Conservation (phyloP, 1,140 invertebrate species). For the Drosophila repleta region DNA sequence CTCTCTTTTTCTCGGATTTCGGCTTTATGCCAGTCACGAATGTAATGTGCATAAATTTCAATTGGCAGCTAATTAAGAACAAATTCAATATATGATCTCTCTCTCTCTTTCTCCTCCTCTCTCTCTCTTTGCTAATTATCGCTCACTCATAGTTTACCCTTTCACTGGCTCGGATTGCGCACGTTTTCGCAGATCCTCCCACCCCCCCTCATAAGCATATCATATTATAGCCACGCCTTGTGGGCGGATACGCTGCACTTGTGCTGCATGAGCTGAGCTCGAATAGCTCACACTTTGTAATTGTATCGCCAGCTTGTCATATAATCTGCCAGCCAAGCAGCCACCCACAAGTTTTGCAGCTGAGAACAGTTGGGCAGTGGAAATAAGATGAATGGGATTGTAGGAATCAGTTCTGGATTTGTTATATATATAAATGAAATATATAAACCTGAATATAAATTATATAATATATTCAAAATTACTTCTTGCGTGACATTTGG, state of each 20-base stretch:
- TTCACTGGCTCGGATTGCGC: no score
- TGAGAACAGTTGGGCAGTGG: no score
- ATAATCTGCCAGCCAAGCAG: slow-evolving; percentile 33
- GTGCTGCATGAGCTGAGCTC: slow-evolving; percentile 22
- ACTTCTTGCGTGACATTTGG: no score
- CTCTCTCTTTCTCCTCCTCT: no score
- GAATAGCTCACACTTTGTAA: slow-evolving; percentile 43
- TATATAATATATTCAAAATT: no score
- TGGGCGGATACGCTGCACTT: background rate
- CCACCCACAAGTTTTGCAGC: slow-evolving; percentile 28
- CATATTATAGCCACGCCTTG: background rate
- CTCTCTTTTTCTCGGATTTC: slow-evolving; percentile 24
- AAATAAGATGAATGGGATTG: no score
- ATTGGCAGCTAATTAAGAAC: slow-evolving; percentile 69
- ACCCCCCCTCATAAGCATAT: background rate
- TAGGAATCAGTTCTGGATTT: no score
- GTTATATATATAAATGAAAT: no score
- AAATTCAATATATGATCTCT: slow-evolving; percentile 11
- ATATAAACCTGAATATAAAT: no score
- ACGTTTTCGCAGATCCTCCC: no score
- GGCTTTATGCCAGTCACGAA: slow-evolving; percentile 18
- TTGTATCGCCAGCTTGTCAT: slow-evolving; percentile 53
- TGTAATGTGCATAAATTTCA: slow-evolving; percentile 55
- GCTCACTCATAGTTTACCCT: background rate
- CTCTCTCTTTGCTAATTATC: background rate